Conservation (phyloP, 2,113 vertebrate genomes). For the Dasypus novemcinctus region DNA sequence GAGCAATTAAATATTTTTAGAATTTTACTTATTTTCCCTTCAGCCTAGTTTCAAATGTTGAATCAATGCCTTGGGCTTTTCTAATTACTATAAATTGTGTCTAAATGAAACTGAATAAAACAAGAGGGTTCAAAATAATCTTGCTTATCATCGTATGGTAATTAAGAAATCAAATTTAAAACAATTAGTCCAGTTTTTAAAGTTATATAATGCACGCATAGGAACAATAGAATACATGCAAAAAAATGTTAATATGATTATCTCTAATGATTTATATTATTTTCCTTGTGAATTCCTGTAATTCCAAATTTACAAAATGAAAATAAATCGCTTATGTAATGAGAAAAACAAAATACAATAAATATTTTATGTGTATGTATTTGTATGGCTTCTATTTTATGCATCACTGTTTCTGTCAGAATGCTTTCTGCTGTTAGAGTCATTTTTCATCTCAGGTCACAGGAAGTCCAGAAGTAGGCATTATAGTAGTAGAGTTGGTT, state of each 20-base stretch:
- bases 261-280: neutral
- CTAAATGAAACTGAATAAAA: neutral
- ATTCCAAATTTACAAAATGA: conserved; percentile 21
- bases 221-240: neutral
- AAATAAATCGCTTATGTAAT: neutral
- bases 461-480: neutral
- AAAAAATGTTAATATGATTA: neutral
- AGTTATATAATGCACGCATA: neutral
- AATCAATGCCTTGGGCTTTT: conserved; percentile 8
- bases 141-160: neutral
- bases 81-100: conserved; percentile 28
- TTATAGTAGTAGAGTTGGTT: neutral
- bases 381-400: neutral
- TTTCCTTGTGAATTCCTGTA: conserved; percentile 52
- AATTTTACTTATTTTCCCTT: conserved; percentile 44
- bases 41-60: neutral
- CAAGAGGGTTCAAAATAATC: neutral
- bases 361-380: neutral
- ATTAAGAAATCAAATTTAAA: conserved; percentile 40
- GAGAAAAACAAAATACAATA: conserved; percentile 16
- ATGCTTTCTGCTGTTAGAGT: neutral
- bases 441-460: neutral
- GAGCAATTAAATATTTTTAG: neutral
- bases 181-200: conserved; percentile 23
- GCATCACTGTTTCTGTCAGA: neutral